Base-by-base conservation (phyloP, 2,888 invertebrate genomes). In the Acleris holmiana region DNA sequence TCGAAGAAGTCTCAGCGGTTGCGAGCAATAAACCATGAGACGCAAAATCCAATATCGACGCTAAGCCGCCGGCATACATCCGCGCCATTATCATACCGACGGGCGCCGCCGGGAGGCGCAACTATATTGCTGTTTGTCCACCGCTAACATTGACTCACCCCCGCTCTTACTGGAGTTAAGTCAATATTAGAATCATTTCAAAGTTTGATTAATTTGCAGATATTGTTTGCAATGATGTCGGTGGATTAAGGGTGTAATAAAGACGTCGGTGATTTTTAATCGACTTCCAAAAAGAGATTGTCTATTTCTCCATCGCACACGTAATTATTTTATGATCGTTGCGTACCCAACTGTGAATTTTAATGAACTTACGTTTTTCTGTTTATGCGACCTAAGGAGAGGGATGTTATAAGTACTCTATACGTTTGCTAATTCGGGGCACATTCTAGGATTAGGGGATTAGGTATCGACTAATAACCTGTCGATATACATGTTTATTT, bases 191-290 rank as follows among this genome's bases (percentile, higher is more conserved):
- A 91, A 91, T 90, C 79, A 89, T 89, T 89, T 88, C 80, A 89
- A 91, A 91, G 87, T 91, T 91, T 91, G 89, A 92, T 92, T 92
- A 92, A 92, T 91, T 91, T 82, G 83, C 85, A 84, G 84, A 86
- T 85, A 86, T 82, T 92, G 89, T 92, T 91, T 90, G 74, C 87
- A 80, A 69, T 89, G 91, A 90, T 90, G 87, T 90, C 84, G 80
- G 44, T 79, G 73, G 80, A 84, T 85, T 84, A 84, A 76, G 73
- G 71, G 67, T 67, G 67, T 71, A 72, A 56, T 64, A 58, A 55
- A 54, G 8, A 4, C 13, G 35, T 13, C 35, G 35, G 35, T 3
- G 1, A 13, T 35, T 35, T 35, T 35, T 35, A 35, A 35, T 13
- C 35, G 13, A 35, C 35, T 29, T 29, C 8, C 0, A 7, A 2